A percentile compares a stretch with the other conserved stretches of the same genome.
Conservation (phyloP, 2,113 vertebrate species). For the Neoarius graeffei region DNA sequence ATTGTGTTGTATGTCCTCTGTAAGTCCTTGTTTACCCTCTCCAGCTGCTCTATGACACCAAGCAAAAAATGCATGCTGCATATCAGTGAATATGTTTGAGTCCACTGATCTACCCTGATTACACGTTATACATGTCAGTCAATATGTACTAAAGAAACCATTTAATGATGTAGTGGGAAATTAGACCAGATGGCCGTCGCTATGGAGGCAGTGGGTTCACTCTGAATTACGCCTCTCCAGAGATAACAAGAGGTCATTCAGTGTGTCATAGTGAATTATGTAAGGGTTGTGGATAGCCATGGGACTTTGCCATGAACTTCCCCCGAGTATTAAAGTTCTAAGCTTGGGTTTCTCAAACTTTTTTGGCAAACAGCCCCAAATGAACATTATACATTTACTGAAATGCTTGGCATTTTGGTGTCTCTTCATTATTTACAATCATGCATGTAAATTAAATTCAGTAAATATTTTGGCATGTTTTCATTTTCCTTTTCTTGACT, state of each 20-base stretch:
- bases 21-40: background rate
- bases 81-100: slow-evolving; percentile 10
- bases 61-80: background rate
- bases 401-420: background rate
- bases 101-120: background rate
- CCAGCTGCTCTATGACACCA: background rate
- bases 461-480: background rate
- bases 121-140: background rate
- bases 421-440: background rate
- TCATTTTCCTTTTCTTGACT: background rate
- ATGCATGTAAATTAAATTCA: background rate
- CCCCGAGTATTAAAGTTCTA: background rate
- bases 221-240: background rate
- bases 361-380: too few species aligned
- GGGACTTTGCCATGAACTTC: background rate
- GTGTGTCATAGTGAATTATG: background rate
- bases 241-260: background rate
- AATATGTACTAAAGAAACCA: background rate
- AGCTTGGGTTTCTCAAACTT: background rate
- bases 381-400: too few species aligned
- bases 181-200: background rate
- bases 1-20: background rate
- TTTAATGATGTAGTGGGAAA: background rate
- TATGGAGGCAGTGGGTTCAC: background rate
- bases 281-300: background rate